Conservation (phyloP, 1,140 invertebrate species). For the Drosophila takahashii region DNA sequence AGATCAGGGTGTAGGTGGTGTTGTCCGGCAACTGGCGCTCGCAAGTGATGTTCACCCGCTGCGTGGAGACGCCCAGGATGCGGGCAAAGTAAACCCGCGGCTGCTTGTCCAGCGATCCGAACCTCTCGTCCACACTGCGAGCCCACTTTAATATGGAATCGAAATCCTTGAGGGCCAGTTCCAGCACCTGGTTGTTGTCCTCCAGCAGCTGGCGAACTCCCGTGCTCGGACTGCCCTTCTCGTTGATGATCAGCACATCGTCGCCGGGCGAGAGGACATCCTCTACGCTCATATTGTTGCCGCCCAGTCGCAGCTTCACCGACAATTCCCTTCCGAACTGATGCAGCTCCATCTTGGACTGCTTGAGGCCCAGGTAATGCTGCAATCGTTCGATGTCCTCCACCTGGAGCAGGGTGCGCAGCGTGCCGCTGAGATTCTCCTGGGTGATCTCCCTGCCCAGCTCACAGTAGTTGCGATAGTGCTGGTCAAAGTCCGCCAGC, state of each 20-base stretch:
- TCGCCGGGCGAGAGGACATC: constrained; percentile 69
- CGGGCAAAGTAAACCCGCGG: constrained; percentile 64
- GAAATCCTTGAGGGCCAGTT: constrained; percentile 67
- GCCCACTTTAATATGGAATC: constrained; percentile 57
- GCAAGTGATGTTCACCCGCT: constrained; percentile 70
- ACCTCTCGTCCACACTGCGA: constrained; percentile 36
- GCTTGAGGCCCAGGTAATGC: constrained; percentile 59
- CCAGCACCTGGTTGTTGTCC: constrained; percentile 45
- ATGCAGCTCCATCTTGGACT: constrained; percentile 65
- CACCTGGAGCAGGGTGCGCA: constrained; percentile 67
- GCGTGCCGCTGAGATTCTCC: constrained; percentile 42
- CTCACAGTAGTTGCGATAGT: constrained; percentile 63
- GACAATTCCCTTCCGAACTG: constrained; percentile 69
- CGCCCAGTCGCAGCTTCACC: constrained; percentile 51
- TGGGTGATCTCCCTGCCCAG: constrained; percentile 35
- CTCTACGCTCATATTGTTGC: constrained; percentile 41
- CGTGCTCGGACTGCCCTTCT: constrained; percentile 4
- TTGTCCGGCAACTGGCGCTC: constrained; percentile 63
- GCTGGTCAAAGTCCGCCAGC: constrained; percentile 48
- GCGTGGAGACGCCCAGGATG: constrained; percentile 60
- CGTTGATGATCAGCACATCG: constrained; percentile 68
- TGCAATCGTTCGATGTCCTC: constrained; percentile 70
- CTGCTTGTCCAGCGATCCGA: constrained; percentile 51
- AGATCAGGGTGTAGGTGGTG: constrained; percentile 59
- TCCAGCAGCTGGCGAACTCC: constrained; percentile 52